A percentile compares a stretch with the other conserved stretches of the same genome.
Evolutionary conservation across 2,113 vertebrate species (phyloP).

Genomic region (Cromileptes altivelis): DNA sequence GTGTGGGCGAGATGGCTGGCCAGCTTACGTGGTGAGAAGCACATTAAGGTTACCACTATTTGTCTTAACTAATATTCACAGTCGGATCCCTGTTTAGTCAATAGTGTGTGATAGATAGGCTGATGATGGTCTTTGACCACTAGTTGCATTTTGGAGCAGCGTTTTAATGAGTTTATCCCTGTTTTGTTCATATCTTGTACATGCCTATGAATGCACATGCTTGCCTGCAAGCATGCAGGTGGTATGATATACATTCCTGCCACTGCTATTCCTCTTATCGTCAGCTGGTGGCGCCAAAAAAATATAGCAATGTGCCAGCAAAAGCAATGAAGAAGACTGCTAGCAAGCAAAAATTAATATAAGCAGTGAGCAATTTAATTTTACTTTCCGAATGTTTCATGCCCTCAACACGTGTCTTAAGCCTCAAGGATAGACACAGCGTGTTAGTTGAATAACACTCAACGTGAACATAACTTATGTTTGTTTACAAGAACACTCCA

Average conservation of each 20-base stretch:
- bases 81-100: neutral
- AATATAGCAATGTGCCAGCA: neutral
- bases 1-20: neutral
- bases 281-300: neutral
- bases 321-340: neutral
- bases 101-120: neutral
- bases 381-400: neutral
- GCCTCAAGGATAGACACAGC: neutral
- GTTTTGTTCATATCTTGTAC: neutral
- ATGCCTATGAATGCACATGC: neutral
- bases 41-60: neutral
- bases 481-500: neutral
- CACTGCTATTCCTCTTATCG: neutral
- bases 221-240: too few relatives aligned
- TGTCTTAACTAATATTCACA: neutral
- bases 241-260: neutral
- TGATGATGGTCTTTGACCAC: neutral
- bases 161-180: neutral
- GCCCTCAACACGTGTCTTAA: neutral
- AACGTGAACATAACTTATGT: neutral
- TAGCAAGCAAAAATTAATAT: neutral
- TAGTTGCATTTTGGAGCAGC: neutral
- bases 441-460: neutral
- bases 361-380: neutral
- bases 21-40: neutral